A percentile compares a stretch with the other conserved stretches of the same genome.
These are phyloP conservation scores for Apaloderma vittatum DNA, from an alignment of 2,113 vertebrate species.

Conservation along the genomic window DNA sequence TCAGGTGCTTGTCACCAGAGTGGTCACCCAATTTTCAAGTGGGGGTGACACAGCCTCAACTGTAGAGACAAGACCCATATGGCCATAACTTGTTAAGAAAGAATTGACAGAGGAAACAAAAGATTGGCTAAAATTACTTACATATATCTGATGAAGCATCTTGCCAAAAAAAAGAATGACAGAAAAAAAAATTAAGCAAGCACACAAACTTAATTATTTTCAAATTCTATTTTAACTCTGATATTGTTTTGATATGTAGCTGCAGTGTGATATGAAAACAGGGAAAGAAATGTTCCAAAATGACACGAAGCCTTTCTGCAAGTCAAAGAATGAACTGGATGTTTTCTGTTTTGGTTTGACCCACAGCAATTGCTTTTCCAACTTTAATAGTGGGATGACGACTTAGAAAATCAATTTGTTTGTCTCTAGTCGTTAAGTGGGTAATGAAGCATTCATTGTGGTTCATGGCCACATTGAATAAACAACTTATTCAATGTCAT, in stretches of 20 bases:
- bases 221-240: background rate
- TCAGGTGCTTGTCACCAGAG: background rate
- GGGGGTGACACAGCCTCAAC: background rate
- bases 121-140: background rate
- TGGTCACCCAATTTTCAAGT: background rate
- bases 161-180: background rate
- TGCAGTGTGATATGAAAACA: background rate
- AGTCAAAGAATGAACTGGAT: background rate
- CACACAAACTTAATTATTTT: background rate
- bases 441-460: conserved; percentile 30
- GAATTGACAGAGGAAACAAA: background rate
- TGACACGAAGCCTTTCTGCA: background rate
- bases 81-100: background rate
- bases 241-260: background rate
- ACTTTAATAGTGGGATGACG: background rate
- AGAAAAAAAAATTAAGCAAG: background rate
- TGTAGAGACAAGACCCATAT: background rate
- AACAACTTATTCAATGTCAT: background rate
- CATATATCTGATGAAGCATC: background rate
- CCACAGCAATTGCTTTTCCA: background rate
- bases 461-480: conserved; percentile 9
- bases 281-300: background rate
- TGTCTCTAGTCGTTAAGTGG: background rate
- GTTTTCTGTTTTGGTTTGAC: background rate
- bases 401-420: conserved; percentile 49